Conservation (phyloP, 92 coral and sea anemone genomes). For the Actinostola sp. region DNA sequence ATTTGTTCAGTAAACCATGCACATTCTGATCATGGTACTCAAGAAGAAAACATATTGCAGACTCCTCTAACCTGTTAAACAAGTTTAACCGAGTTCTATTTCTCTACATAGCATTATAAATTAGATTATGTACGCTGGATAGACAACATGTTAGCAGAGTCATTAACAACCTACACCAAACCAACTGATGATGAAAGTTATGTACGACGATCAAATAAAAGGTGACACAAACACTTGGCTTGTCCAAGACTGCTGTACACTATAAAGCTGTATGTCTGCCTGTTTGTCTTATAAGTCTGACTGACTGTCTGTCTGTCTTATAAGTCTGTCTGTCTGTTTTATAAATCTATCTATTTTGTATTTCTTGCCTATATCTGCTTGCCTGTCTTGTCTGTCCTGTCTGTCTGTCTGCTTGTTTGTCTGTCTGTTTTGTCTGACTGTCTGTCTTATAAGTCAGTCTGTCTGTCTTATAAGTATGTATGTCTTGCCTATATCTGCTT, state of each 20-base stretch:
- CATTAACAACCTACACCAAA: constrained; percentile 93
- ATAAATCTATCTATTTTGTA: neutral
- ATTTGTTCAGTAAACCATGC: too few species aligned
- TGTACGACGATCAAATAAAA: constrained; percentile 79
- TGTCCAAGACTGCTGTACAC: neutral
- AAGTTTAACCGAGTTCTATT: neutral
- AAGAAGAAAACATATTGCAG: too few species aligned
- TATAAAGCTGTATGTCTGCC: too few species aligned
- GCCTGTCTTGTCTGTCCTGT: neutral
- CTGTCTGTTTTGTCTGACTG: neutral
- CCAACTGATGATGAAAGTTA: constrained; percentile 84
- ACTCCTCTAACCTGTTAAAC: neutral
- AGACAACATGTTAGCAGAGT: constrained; percentile 91
- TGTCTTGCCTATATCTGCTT: neutral
- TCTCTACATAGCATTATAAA: constrained; percentile 55
- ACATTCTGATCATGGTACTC: too few species aligned
- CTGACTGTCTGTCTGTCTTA: neutral
- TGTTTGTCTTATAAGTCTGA: neutral
- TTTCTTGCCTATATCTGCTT: neutral
- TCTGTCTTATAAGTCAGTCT: neutral
- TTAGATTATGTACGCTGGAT: constrained; percentile 91
- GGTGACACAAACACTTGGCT: constrained; percentile 21
- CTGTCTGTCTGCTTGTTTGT: neutral
- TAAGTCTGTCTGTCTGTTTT: neutral
- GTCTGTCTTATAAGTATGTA: neutral